Conservation (phyloP, 2,888 invertebrate species). For the Cosmopolites sordidus region DNA sequence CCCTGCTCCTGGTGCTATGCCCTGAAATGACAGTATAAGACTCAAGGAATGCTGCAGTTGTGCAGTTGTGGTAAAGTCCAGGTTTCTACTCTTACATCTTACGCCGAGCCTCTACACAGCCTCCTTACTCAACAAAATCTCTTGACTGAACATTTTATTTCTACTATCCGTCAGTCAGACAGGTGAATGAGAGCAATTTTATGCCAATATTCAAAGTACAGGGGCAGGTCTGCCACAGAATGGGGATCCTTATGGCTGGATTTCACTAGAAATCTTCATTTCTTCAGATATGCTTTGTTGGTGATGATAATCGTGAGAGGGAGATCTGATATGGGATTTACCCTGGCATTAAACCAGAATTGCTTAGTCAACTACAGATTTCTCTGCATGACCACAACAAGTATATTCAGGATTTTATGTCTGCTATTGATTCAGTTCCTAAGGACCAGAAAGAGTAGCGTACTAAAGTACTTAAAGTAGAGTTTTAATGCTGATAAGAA, state of each 20-base stretch:
- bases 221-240: slow-evolving; percentile 3
- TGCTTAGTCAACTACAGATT: not conserved
- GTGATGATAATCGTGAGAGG: no score
- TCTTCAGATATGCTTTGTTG: slow-evolving; percentile 12
- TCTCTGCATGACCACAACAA: no score
- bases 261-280: not conserved
- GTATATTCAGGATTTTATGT: no score
- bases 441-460: not conserved
- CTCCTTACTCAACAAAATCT: not conserved
- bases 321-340: not conserved
- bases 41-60: slow-evolving; percentile 7
- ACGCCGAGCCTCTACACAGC: slow-evolving; percentile 7
- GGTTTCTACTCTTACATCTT: not conserved
- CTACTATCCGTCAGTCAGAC: slow-evolving; percentile 5
- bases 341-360: not conserved
- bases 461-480: no score
- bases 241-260: not conserved
- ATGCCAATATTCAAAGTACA: slow-evolving; percentile 4
- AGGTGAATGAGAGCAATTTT: not conserved
- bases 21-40: not conserved
- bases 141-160: slow-evolving; percentile 2
- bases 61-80: slow-evolving; percentile 13
- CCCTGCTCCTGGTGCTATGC: no score
- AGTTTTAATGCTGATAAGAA: not conserved
- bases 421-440: no score